phyloP scores from a whole-genome alignment of 2,888 invertebrate genomes.

The Pomacea canaliculata region DNA sequence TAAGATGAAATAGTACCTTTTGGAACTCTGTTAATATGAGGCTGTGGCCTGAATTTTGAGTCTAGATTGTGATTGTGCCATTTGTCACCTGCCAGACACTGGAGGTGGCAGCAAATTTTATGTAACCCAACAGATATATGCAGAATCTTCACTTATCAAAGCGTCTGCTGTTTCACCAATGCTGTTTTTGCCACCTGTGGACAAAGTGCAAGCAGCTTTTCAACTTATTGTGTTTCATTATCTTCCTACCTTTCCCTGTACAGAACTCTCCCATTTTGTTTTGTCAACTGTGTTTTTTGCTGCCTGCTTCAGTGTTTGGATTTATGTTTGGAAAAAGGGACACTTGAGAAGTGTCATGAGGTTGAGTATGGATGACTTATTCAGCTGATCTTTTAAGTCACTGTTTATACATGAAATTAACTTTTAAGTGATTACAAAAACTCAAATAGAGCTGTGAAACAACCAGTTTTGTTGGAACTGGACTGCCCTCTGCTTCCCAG shows the following conservation, averaged over 20 bases:
- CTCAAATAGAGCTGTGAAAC: too few relatives aligned
- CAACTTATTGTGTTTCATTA: background rate
- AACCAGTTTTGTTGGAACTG: too few relatives aligned
- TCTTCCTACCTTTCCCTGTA: background rate
- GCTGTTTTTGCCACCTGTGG: background rate
- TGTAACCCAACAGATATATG: slow-evolving; percentile 20
- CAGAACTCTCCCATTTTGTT: background rate
- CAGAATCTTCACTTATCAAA: slow-evolving; percentile 22
- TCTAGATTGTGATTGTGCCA: background rate
- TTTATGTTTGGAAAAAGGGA: too few relatives aligned
- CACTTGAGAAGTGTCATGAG: too few relatives aligned
- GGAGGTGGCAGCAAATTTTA: background rate
- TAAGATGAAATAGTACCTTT: too few relatives aligned
- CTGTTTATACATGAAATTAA: background rate
- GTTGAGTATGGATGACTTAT: too few relatives aligned
- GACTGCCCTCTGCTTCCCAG: too few relatives aligned
- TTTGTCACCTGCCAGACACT: background rate
- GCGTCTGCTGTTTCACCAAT: slow-evolving; percentile 18
- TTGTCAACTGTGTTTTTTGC: background rate
- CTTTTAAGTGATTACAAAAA: too few relatives aligned
- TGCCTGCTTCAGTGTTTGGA: too few relatives aligned
- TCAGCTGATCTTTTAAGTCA: background rate
- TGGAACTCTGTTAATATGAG: too few relatives aligned
- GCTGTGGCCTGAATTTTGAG: background rate
- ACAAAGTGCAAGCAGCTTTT: slow-evolving; percentile 1